Percentiles rank a stretch among this genome's conserved stretches.
Conservation (phyloP, 1,140 invertebrate genomes). For the Panagrolaimus sp. region DNA sequence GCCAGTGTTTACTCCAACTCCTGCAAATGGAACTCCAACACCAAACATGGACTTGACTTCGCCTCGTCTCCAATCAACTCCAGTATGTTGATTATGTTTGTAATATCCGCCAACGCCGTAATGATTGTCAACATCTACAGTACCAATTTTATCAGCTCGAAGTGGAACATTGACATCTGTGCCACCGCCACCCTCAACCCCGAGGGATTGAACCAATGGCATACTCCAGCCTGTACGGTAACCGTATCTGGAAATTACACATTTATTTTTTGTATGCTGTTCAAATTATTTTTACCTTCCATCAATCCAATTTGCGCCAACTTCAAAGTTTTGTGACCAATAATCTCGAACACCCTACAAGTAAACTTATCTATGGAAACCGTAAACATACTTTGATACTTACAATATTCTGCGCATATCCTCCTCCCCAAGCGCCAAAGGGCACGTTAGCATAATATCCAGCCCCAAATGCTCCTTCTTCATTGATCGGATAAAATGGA, state of each 20-base stretch:
- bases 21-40: constrained; percentile 28
- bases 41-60: constrained; percentile 34
- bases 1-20: constrained; percentile 26
- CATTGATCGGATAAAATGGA: constrained; percentile 44
- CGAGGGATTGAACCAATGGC: constrained; percentile 25
- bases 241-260: not conserved
- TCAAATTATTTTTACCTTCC: constrained; percentile 30
- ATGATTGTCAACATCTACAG: constrained; percentile 27
- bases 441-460: constrained; percentile 23
- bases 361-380: too few relatives aligned
- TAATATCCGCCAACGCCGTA: constrained; percentile 34
- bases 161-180: constrained; percentile 35
- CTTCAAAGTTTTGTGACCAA: constrained; percentile 35
- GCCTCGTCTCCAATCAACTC: constrained; percentile 29
- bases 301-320: constrained; percentile 44
- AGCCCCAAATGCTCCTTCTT: constrained; percentile 40
- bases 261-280: not conserved
- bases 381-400: too few relatives aligned
- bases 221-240: constrained; percentile 26
- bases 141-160: constrained; percentile 19
- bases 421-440: constrained; percentile 39
- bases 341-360: constrained; percentile 29
- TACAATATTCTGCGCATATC: constrained; percentile 35
- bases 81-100: constrained; percentile 35
- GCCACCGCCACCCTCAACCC: constrained; percentile 34